Evolutionary conservation across 1,140 invertebrate species (phyloP).

Genomic region (Drosophila baimaii): DNA sequence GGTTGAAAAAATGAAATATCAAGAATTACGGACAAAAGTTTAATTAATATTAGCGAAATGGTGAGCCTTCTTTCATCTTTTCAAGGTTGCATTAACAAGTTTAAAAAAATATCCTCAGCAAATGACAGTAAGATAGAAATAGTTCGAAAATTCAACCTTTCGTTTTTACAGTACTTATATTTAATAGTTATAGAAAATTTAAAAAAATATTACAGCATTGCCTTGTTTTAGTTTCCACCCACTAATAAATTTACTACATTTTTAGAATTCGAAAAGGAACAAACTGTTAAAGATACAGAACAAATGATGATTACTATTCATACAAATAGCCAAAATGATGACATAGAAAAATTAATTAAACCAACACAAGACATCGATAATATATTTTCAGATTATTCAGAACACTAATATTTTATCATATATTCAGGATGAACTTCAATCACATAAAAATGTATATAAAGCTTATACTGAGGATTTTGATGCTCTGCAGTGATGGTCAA

Average conservation of each 20-base stretch:
- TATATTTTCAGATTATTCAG: slow-evolving; percentile 8
- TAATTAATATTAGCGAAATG: no score
- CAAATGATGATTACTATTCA: background rate
- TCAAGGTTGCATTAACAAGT: no score
- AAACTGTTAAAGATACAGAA: slow-evolving; percentile 8
- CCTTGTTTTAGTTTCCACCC: background rate
- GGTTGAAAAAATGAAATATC: no score
- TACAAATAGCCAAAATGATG: slow-evolving; percentile 6
- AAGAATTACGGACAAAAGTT: no score
- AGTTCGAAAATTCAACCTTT: slow-evolving; percentile 8
- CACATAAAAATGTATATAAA: slow-evolving; percentile 17
- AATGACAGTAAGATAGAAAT: slow-evolving; percentile 11
- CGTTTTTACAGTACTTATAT: background rate
- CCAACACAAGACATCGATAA: slow-evolving; percentile 10
- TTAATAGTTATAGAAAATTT: slow-evolving; percentile 4
- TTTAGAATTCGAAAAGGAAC: slow-evolving; percentile 8
- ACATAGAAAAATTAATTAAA: background rate
- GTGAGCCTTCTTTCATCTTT: no score
- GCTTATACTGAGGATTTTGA: slow-evolving; percentile 6
- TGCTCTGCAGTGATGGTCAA: slow-evolving; percentile 11
- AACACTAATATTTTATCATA: slow-evolving; percentile 3
- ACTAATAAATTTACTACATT: slow-evolving; percentile 11
- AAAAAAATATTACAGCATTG: slow-evolving; percentile 18
- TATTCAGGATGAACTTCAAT: slow-evolving; percentile 2
- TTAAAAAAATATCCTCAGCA: slow-evolving; percentile 13